A percentile compares a stretch with the other conserved stretches of the same genome.
Evolutionary conservation across 2,113 vertebrate genomes (phyloP).

Genomic region (Thinocorus orbignyianus): DNA sequence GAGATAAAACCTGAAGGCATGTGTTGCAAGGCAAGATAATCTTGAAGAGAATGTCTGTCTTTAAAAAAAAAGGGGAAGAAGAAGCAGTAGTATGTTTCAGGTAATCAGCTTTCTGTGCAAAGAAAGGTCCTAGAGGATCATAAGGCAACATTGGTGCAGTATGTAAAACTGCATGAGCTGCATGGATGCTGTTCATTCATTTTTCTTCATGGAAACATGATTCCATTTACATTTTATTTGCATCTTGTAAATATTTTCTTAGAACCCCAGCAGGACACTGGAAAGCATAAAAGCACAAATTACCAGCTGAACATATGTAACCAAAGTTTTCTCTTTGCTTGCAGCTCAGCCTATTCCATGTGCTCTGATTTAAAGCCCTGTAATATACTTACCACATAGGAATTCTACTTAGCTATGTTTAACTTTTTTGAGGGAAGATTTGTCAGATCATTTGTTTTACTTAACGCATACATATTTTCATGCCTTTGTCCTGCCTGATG

Average conservation of each 20-base stretch:
- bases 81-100: background rate
- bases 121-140: constrained; percentile 79
- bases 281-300: constrained; percentile 13
- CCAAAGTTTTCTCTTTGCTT: constrained; percentile 18
- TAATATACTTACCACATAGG: background rate
- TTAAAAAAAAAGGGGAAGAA: background rate
- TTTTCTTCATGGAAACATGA: constrained; percentile 10
- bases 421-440: background rate
- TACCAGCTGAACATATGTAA: constrained; percentile 44
- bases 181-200: background rate
- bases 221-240: constrained; percentile 7
- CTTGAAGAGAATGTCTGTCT: background rate
- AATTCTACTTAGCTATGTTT: constrained; percentile 19
- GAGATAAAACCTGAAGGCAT: constrained; percentile 52
- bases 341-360: background rate
- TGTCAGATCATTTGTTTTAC: constrained; percentile 13
- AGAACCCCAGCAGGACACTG: constrained; percentile 20
- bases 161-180: background rate
- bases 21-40: constrained; percentile 5
- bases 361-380: constrained; percentile 14
- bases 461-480: background rate
- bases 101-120: constrained; percentile 25
- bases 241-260: constrained; percentile 55
- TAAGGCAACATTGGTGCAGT: constrained; percentile 79
- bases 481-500: background rate